Conservation (phyloP, 1,140 invertebrate genomes). For the Drusus annulatus region DNA sequence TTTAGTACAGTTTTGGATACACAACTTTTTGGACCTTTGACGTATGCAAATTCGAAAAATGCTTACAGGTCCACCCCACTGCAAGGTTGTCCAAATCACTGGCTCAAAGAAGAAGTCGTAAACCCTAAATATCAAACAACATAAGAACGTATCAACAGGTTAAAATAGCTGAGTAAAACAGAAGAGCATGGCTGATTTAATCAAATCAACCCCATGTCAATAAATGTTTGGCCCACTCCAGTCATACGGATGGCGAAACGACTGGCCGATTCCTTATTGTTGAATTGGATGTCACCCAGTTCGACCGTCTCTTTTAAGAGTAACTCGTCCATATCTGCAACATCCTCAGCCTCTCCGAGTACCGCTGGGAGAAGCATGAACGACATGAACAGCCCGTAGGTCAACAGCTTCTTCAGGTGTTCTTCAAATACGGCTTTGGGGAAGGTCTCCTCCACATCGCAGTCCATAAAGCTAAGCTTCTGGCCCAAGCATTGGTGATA, state of each 20-base stretch:
- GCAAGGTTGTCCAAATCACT: no score
- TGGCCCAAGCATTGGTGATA: conserved; percentile 67
- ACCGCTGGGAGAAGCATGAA: conserved; percentile 44
- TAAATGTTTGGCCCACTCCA: conserved; percentile 16
- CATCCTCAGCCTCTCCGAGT: conserved; percentile 44
- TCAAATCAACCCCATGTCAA: conserved; percentile 19
- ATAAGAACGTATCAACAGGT: no score
- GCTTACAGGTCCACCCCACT: no score
- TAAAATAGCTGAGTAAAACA: no score
- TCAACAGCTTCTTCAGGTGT: conserved; percentile 36
- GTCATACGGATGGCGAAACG: conserved; percentile 14
- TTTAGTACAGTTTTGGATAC: no score
- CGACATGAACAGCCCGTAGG: conserved; percentile 44
- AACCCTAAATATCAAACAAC: no score
- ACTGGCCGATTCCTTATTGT: conserved; percentile 5
- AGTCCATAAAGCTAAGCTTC: not conserved
- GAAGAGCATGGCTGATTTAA: not conserved
- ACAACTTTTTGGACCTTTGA: no score
- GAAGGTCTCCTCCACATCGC: conserved; percentile 62
- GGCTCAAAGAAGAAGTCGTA: no score
- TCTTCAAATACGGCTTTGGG: conserved; percentile 41
- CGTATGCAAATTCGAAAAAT: no score
- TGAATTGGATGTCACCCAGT: conserved; percentile 19
- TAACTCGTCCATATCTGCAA: conserved; percentile 39
- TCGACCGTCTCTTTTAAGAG: conserved; percentile 16